Percentiles rank a stretch among this genome's conserved stretches.
These are phyloP conservation scores for Eleutherodactylus coqui DNA, from an alignment of 2,797 vertebrate species.

Conservation along the genomic window DNA sequence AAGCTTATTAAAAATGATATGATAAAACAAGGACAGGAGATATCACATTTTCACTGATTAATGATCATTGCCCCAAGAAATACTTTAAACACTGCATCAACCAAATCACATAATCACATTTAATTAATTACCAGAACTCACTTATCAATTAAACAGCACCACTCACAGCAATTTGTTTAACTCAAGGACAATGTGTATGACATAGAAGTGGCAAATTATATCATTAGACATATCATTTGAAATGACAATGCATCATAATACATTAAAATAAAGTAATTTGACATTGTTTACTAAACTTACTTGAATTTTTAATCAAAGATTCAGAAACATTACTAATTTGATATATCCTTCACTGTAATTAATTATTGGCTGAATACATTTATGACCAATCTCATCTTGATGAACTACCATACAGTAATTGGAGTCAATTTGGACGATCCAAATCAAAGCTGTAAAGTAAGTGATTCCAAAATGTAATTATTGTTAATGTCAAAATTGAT, in stretches of 20 bases:
- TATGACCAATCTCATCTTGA: not conserved
- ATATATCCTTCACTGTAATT: not conserved
- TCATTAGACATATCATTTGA: constrained; percentile 21
- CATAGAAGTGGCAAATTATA: constrained; percentile 40
- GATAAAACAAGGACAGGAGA: constrained; percentile 51
- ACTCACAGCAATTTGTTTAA: constrained; percentile 50
- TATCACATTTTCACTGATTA: constrained; percentile 57
- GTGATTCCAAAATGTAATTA: not conserved
- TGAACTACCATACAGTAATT: not conserved
- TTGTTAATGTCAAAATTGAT: not conserved
- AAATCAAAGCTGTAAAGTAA: not conserved
- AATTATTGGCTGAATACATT: not conserved
- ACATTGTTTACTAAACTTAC: constrained; percentile 30
- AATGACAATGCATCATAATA: constrained; percentile 49
- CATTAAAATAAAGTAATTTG: constrained; percentile 32
- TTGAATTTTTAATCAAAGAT: constrained; percentile 25
- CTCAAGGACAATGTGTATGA: constrained; percentile 54
- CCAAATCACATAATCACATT: constrained; percentile 57
- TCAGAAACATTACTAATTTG: constrained; percentile 21
- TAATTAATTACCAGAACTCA: constrained; percentile 57
- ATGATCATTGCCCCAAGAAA: constrained; percentile 60
- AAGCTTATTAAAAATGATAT: constrained; percentile 58
- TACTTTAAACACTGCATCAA: constrained; percentile 54
- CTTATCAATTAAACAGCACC: constrained; percentile 53
- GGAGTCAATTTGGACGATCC: not conserved